phyloP scores from a whole-genome alignment of 1,140 invertebrate genomes.

The Aphidius gifuensis region DNA sequence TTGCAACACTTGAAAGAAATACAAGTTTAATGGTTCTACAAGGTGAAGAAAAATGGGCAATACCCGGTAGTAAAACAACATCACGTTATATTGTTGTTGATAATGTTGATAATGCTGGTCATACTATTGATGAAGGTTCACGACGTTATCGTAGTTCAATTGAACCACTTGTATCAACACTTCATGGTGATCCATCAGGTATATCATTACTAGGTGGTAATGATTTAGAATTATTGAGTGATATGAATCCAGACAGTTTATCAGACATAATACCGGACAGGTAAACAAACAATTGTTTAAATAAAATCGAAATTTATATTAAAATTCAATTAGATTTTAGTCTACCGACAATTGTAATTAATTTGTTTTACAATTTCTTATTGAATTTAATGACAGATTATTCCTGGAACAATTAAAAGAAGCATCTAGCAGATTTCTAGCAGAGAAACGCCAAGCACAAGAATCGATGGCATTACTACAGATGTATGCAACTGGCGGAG shows the following conservation, averaged over 20 bases:
- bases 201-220: conserved; percentile 76
- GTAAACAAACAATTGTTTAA: conserved; percentile 42
- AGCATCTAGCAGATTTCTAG: conserved; percentile 73
- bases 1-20: conserved; percentile 77
- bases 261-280: conserved; percentile 75
- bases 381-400: conserved; percentile 49
- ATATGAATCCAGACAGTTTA: conserved; percentile 81
- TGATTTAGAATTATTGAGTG: conserved; percentile 75
- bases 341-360: background rate
- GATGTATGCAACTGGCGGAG: conserved; percentile 52
- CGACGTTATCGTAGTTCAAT: conserved; percentile 51
- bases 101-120: conserved; percentile 64
- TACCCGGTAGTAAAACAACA: conserved; percentile 45
- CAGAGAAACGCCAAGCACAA: conserved; percentile 78
- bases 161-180: conserved; percentile 62
- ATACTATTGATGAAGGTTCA: conserved; percentile 54
- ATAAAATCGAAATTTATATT: conserved; percentile 8
- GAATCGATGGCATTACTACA: conserved; percentile 76
- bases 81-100: conserved; percentile 63
- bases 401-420: conserved; percentile 81
- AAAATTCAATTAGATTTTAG: background rate
- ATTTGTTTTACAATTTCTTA: too few species aligned
- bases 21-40: conserved; percentile 77
- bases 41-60: conserved; percentile 70
- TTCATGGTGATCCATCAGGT: conserved; percentile 75